These are phyloP conservation scores for Philantomba maxwellii DNA, from an alignment of 2,113 vertebrate genomes.

Conservation along the genomic window DNA sequence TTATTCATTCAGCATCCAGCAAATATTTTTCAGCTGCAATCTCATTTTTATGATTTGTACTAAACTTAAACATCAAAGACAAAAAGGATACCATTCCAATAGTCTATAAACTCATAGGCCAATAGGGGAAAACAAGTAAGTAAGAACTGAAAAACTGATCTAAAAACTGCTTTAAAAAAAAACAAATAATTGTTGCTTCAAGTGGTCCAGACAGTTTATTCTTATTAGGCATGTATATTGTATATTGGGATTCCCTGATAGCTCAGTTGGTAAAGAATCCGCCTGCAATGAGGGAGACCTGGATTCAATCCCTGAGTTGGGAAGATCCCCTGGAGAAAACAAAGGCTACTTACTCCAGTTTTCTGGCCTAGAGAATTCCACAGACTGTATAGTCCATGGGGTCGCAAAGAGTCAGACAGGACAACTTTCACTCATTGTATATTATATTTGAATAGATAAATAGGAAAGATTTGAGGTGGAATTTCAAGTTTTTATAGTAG, in stretches of 20 bases:
- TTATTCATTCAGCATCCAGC: neutral
- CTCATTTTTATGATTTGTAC: neutral
- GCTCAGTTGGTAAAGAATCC: neutral
- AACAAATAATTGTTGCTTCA: neutral
- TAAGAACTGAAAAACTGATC: neutral
- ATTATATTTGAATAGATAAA: neutral
- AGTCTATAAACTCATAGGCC: neutral
- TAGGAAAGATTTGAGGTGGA: neutral
- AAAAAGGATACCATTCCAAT: neutral
- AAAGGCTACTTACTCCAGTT: neutral
- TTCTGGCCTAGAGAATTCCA: neutral
- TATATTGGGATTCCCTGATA: neutral
- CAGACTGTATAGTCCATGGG: neutral
- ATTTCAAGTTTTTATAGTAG: neutral
- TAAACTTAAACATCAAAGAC: neutral
- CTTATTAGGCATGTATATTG: neutral
- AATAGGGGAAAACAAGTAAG: neutral
- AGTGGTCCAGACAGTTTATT: neutral
- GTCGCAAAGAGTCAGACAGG: neutral
- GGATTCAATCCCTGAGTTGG: neutral
- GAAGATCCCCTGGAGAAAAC: neutral
- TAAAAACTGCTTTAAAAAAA: neutral
- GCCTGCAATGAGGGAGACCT: neutral
- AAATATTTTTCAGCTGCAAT: neutral
- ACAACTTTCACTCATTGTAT: neutral